Evolutionary conservation across 2,888 invertebrate genomes (phyloP), one percentile per base, ranked within the genome.

Genomic region (Operophtera brumata): DNA sequence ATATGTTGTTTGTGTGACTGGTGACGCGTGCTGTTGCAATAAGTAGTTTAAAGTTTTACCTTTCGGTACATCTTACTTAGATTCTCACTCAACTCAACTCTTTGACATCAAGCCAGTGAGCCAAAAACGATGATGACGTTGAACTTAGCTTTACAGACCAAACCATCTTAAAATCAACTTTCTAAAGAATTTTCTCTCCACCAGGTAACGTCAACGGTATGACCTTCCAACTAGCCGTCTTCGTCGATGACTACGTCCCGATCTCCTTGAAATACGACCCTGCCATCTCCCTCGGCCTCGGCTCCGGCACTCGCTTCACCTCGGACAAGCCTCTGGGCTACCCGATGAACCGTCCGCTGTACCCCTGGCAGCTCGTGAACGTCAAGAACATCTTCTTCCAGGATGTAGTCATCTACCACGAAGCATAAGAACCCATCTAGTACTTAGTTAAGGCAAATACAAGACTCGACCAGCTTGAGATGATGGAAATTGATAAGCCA

Each of bases 171-270:
- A 2, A 2, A 3, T 20, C 2, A 20, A 3, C 20, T 20, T 20
- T 20, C 20, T 20, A 20, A 20, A 2, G 20, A 20, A 20, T 20
- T 0, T 36, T 36, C 14, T 41, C 11, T 25, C 25, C 9, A 13
- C 7, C 60, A 64, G 95, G 95, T 69, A 92, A 86, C 67, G 81
- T 80, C 40, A 91, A 91, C 50, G 95, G 95, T 39, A 87, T 92
- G 80, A 89, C 91, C 42, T 92, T 91, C 86, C 91, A 92, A 62
- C 71, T 94, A 52, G 92, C 91, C 78, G 91, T 92, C 54, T 88
- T 92, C 39, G 82, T 86, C 47, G 73, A 78, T 26, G 75, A 83
- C 7, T 82, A 84, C 42, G 64, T 65, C 11, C 46, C 59, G 2
- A 51, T 62, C 1, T 70, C 64, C 2, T 70, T 76, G 10, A 80